phyloP scores from a whole-genome alignment of 2,113 vertebrate genomes.

The Galbula dea region DNA sequence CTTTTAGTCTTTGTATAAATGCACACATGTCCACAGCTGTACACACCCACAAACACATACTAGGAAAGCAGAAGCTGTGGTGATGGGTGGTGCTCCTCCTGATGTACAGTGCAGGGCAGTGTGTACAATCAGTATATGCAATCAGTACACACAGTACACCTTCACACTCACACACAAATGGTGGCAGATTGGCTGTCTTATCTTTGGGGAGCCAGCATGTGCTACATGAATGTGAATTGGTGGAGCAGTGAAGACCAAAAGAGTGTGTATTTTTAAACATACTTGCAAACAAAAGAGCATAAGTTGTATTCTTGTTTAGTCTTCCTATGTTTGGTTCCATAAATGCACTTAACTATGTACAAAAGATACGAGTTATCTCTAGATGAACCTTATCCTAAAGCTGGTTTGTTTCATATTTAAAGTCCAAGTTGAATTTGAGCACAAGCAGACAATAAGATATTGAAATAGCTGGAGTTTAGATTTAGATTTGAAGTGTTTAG shows the following conservation, averaged over 20 bases:
- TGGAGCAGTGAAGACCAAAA: not conserved
- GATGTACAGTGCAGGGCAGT: not conserved
- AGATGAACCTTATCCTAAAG: not conserved
- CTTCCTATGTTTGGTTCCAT: not conserved
- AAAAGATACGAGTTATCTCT: not conserved
- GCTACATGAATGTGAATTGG: not conserved
- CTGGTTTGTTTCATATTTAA: not conserved
- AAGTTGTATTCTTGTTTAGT: not conserved
- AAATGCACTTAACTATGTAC: not conserved
- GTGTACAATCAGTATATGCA: no score
- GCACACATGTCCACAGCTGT: no score
- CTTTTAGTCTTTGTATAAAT: not conserved
- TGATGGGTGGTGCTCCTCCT: not conserved
- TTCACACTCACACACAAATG: not conserved
- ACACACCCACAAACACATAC: not conserved
- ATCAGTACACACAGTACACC: not conserved
- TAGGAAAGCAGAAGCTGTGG: not conserved
- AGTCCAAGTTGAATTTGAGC: not conserved
- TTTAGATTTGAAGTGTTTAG: not conserved
- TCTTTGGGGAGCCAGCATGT: not conserved
- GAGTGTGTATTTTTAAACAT: not conserved
- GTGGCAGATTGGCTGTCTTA: not conserved
- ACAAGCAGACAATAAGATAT: not conserved
- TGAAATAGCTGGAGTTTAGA: not conserved
- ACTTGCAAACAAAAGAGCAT: not conserved